Evolutionary conservation across 1,140 invertebrate genomes (phyloP), one percentile per base, ranked within the genome.

Genomic region (Leptopilina boulardi): DNA sequence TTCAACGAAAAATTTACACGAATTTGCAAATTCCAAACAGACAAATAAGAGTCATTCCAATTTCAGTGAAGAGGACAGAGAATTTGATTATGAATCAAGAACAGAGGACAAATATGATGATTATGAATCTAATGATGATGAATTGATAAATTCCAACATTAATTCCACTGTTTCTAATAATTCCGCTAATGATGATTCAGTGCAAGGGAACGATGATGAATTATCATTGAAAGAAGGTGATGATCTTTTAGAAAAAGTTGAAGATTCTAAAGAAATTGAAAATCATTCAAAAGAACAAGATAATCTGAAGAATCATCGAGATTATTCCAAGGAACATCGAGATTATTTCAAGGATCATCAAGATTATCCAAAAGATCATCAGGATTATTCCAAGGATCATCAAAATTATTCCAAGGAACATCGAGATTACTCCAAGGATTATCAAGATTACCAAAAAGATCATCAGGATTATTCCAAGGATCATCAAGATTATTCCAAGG

Each of bases 261-360:
- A 73, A 54, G n/a, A 23, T 34, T 15, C 71, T 11, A 30, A 47
- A 10, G n/a, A 9, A 56, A 47, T 13, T 23, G 74, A 34, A 18
- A 59, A 77, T 76, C 18, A 42, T 74, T 73, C 42, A n/a, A 5
- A 15, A 0, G 11, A 72, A 2, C 76, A 77, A 18, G 59, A 76
- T 11, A 11, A n/a, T 34, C 11, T 54, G n/a, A 38, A 47, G 15
- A 47, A 47, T 38, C 42, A 47, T 47, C 42, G 15, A n/a, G 42
- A 47, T 47, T 47, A 47, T 10, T 47, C 42, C 13, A 47, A 47
- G n/a, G 42, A 47, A n/a, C 0, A 47, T 47, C 42, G 15, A n/a
- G 42, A 47, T 42, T 10, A 42, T 42, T 42, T 8, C 2, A 47
- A n/a, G 15, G n/a, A 18, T 4, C 15, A 18, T 51, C 47, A n/a